Evolutionary conservation across 2,113 vertebrate genomes (phyloP).

Genomic region (Heloderma charlesbogerti): DNA sequence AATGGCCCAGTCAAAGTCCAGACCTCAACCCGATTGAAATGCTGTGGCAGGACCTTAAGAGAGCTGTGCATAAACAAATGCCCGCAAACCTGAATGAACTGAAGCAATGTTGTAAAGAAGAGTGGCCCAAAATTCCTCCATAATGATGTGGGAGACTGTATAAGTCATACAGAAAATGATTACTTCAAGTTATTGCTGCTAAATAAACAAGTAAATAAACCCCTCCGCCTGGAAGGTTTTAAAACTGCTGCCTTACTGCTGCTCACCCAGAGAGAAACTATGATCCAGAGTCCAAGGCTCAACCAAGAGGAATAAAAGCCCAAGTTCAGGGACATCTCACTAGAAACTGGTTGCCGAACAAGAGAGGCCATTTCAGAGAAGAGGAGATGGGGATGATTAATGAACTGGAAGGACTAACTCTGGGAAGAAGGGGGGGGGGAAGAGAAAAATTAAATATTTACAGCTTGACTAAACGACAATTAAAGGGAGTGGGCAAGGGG

Average conservation of each 20-base stretch:
- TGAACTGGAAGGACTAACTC: background rate
- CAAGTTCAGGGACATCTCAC: no score
- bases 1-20: no score
- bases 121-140: no score
- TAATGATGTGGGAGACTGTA: no score
- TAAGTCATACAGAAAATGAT: no score
- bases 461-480: constrained; percentile 37
- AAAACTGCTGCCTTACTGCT: background rate
- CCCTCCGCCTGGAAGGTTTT: background rate
- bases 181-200: no score
- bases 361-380: constrained; percentile 14
- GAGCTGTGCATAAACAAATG: no score
- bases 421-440: background rate
- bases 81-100: no score
- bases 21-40: no score
- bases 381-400: background rate
- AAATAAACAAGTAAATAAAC: no score
- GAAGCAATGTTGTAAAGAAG: no score
- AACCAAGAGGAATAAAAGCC: background rate
- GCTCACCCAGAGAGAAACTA: background rate
- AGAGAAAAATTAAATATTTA: constrained; percentile 40
- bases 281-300: background rate
- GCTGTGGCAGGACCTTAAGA: no score
- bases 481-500: background rate
- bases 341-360: background rate